These are phyloP conservation scores for Actias luna DNA, from an alignment of 2,888 invertebrate genomes.

Conservation along the genomic window DNA sequence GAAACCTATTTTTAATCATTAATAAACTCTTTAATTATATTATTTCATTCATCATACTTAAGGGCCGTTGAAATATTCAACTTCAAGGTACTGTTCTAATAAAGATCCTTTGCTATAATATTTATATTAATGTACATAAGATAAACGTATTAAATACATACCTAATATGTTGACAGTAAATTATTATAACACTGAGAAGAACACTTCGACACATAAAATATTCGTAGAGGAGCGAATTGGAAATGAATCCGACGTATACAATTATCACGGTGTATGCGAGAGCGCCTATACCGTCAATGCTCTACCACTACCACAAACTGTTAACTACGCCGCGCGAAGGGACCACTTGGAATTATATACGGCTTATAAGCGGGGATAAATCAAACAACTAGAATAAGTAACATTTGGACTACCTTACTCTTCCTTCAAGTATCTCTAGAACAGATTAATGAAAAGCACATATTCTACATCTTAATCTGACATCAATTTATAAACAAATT, in stretches of 20 bases:
- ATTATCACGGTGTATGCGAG: slow-evolving; percentile 33
- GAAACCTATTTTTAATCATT: not conserved
- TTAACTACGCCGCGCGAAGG: slow-evolving; percentile 57
- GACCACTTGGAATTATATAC: slow-evolving; percentile 50
- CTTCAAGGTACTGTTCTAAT: not conserved
- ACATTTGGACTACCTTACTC: not conserved
- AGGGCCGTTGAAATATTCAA: not conserved
- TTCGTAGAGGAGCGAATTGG: not conserved
- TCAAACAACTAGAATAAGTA: slow-evolving; percentile 8
- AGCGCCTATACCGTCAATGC: slow-evolving; percentile 37
- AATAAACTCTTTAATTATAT: not conserved
- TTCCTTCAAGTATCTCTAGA: not conserved
- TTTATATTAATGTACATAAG: too few species aligned
- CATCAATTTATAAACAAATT: too few species aligned
- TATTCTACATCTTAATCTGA: not conserved
- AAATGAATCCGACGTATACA: not conserved
- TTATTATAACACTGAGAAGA: not conserved
- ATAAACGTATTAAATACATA: not conserved
- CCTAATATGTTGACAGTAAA: not conserved
- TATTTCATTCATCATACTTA: not conserved
- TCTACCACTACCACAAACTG: slow-evolving; percentile 32
- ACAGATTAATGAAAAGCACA: not conserved
- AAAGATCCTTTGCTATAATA: too few species aligned
- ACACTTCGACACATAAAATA: slow-evolving; percentile 8
- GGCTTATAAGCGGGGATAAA: slow-evolving; percentile 45